These are phyloP conservation scores for Erpetoichthys calabaricus DNA, from an alignment of 2,797 vertebrate species.

Conservation along the genomic window DNA sequence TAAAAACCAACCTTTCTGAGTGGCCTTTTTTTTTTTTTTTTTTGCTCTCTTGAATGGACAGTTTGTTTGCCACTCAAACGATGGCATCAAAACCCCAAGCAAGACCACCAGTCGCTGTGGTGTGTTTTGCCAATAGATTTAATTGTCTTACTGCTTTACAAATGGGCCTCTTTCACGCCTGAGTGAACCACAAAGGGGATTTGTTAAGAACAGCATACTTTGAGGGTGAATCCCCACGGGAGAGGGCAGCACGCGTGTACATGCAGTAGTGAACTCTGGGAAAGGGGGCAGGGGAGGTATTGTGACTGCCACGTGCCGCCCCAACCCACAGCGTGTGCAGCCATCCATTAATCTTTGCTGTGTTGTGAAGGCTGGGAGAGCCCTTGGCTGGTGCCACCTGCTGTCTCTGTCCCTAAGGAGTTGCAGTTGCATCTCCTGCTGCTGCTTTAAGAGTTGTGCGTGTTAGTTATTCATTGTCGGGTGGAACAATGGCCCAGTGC, in stretches of 20 bases:
- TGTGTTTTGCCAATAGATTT: slow-evolving; percentile 33
- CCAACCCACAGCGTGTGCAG: slow-evolving; percentile 14
- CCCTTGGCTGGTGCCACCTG: slow-evolving; percentile 53
- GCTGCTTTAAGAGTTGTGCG: slow-evolving; percentile 33
- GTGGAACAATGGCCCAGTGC: slow-evolving; percentile 37
- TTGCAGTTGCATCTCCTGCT: slow-evolving; percentile 12
- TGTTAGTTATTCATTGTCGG: slow-evolving; percentile 50
- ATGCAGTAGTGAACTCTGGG: slow-evolving; percentile 34
- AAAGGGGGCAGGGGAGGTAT: slow-evolving; percentile 27
- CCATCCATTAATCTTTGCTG: slow-evolving; percentile 12
- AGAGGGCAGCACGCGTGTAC: slow-evolving; percentile 26
- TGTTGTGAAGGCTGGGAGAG: slow-evolving; percentile 17
- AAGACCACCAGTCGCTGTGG: slow-evolving; percentile 3
- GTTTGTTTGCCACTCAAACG: too few species aligned
- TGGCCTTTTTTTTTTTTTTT: too few species aligned
- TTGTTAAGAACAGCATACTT: slow-evolving; percentile 32
- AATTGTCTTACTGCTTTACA: slow-evolving; percentile 57
- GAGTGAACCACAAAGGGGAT: slow-evolving; percentile 40
- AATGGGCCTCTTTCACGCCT: slow-evolving; percentile 58
- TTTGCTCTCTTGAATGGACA: too few species aligned
- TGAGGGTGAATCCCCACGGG: too few species aligned
- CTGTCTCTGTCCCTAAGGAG: slow-evolving; percentile 50
- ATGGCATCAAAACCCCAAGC: slow-evolving; percentile 2
- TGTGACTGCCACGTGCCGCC: slow-evolving; percentile 27
- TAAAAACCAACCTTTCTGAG: too few species aligned